phyloP scores from a whole-genome alignment of 2,888 invertebrate genomes.

The Lathronympha strigana region DNA sequence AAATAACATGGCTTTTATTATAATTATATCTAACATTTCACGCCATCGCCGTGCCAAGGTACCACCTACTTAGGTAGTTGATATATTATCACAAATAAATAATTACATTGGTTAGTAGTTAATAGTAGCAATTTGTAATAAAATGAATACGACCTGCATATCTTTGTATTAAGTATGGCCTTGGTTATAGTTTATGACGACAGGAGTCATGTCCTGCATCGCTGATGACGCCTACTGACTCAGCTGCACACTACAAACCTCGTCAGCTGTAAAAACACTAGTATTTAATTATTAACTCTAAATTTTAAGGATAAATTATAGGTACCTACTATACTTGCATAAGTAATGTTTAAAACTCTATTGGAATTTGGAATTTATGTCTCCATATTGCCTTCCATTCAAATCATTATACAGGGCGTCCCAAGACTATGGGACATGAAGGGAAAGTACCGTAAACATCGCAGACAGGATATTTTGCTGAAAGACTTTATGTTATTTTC shows the following conservation, averaged over 20 bases:
- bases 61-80: too few species aligned
- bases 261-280: conserved; percentile 18
- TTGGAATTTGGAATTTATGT: too few species aligned
- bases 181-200: conserved; percentile 25
- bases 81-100: background rate
- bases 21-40: too few species aligned
- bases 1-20: too few species aligned
- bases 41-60: too few species aligned
- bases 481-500: too few species aligned
- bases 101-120: background rate
- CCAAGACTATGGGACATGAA: too few species aligned
- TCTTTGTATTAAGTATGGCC: conserved; percentile 14
- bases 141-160: too few species aligned
- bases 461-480: too few species aligned
- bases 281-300: conserved; percentile 16
- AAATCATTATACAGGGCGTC: too few species aligned
- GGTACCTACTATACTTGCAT: background rate
- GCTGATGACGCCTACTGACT: conserved; percentile 32
- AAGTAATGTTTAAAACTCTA: background rate
- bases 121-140: background rate
- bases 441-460: too few species aligned
- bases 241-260: conserved; percentile 13
- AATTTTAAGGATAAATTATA: background rate
- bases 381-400: too few species aligned
- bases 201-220: conserved; percentile 25